Evolutionary conservation across 2,888 invertebrate genomes (phyloP).

Genomic region (Mactromeris polynyma): DNA sequence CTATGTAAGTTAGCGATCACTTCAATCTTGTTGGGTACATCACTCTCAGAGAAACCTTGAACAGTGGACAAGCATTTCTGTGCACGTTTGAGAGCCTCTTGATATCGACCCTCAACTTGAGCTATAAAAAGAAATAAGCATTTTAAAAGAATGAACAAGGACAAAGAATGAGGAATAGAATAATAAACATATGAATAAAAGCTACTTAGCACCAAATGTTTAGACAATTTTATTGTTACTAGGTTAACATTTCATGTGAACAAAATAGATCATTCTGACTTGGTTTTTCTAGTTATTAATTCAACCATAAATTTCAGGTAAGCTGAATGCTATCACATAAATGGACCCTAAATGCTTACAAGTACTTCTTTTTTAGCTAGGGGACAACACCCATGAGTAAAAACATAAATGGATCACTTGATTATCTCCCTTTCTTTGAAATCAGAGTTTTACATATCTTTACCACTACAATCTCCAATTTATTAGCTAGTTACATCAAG

Average conservation of each 20-base stretch:
- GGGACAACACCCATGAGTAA: not conserved
- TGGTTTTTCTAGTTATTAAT: too few relatives aligned
- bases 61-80: constrained; percentile 82
- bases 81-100: constrained; percentile 81
- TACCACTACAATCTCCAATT: too few relatives aligned
- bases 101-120: constrained; percentile 82
- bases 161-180: not conserved
- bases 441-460: too few relatives aligned
- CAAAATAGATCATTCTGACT: too few relatives aligned
- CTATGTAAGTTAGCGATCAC: constrained; percentile 85
- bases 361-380: not conserved
- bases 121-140: constrained; percentile 73
- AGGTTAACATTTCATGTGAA: too few relatives aligned
- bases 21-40: constrained; percentile 81
- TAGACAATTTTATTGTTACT: too few relatives aligned
- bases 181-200: not conserved
- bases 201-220: too few relatives aligned
- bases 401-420: not conserved
- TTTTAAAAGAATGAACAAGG: not conserved
- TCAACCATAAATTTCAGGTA: too few relatives aligned
- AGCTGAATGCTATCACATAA: too few relatives aligned
- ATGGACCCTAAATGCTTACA: too few relatives aligned
- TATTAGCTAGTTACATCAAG: too few relatives aligned
- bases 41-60: constrained; percentile 78
- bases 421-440: not conserved